A percentile compares a stretch with the other conserved stretches of the same genome.
Conservation (phyloP, 2,888 invertebrate species). For the Auanema freiburgensis region DNA sequence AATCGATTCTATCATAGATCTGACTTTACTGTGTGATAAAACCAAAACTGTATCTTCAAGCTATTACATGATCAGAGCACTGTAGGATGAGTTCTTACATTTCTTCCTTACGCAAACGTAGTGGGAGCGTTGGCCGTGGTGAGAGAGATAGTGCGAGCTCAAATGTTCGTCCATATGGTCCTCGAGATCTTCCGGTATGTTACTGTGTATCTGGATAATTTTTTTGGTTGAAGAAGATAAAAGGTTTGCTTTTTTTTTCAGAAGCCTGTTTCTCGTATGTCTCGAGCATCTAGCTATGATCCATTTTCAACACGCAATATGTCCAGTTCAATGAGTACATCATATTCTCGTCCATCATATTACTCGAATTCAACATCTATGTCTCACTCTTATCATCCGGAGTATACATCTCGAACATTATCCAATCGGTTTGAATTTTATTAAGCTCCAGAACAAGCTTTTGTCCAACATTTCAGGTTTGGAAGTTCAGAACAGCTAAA, state of each 20-base stretch:
- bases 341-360: constrained; percentile 1
- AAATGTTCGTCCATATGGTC: too few relatives aligned
- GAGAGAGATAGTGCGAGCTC: neutral
- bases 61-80: too few relatives aligned
- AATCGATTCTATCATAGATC: too few relatives aligned
- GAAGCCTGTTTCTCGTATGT: constrained; percentile 4
- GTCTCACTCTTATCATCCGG: constrained; percentile 19
- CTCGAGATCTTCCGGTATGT: too few relatives aligned
- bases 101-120: neutral
- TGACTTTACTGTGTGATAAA: too few relatives aligned
- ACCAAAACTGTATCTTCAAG: too few relatives aligned
- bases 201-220: too few relatives aligned
- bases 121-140: constrained; percentile 2
- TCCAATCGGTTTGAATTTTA: neutral
- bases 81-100: neutral
- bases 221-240: neutral
- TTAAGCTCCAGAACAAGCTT: neutral
- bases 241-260: neutral
- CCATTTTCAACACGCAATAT: constrained; percentile 3
- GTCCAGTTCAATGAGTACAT: constrained; percentile 4
- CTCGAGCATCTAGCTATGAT: constrained; percentile 16
- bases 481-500: constrained; percentile 14
- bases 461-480: constrained; percentile 11
- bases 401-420: constrained; percentile 9
- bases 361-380: constrained; percentile 1